Evolutionary conservation across 2,888 invertebrate genomes (phyloP), one percentile per base, ranked within the genome.

Genomic region (Ennomos erosarius): DNA sequence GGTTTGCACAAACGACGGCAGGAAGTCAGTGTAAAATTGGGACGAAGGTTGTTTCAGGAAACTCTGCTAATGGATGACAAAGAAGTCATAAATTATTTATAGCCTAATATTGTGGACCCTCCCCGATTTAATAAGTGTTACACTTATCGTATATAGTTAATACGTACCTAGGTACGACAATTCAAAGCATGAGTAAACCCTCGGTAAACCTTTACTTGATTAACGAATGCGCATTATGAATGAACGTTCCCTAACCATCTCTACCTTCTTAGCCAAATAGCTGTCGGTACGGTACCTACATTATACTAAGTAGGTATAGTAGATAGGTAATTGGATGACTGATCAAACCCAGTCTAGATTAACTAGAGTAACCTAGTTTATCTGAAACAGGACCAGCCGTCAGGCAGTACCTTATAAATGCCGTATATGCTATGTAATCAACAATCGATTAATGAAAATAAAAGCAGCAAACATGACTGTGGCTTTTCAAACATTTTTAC

Each of bases 41-140:
- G 67, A 63, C 68, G 67, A 69, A 55, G 59, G 50, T 55, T 65
- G 70, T 58, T 75, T 66, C 75, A 73, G 75, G 73, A 81, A 82
- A 75, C 70, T 74, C 70, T 55, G 55, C 74, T 82, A 83, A 83
- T 84, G 82, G 78, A 77, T 72, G 69, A 72, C 73, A 76, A 73
- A 64, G 67, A 69, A 71, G 57, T 52, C 62, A 62, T 70, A 61
- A 68, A 75, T 74, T 58, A 71, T 65, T 69, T 66, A 73, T 71
- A 64, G 63, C 55, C 54, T 63, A 65, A 67, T 65, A 68, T 67
- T 64, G 63, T 37, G 55, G 48, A 56, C 61, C 44, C 58, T 42
- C 63, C 63, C 59, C 48, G 45, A 63, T 59, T 65, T 56, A 56
- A 65, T 58, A 62, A n/a, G n/a, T n/a, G n/a, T 68, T 55, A 49